These are phyloP conservation scores for Seira musarum DNA, from an alignment of 2,888 invertebrate species.

Conservation along the genomic window DNA sequence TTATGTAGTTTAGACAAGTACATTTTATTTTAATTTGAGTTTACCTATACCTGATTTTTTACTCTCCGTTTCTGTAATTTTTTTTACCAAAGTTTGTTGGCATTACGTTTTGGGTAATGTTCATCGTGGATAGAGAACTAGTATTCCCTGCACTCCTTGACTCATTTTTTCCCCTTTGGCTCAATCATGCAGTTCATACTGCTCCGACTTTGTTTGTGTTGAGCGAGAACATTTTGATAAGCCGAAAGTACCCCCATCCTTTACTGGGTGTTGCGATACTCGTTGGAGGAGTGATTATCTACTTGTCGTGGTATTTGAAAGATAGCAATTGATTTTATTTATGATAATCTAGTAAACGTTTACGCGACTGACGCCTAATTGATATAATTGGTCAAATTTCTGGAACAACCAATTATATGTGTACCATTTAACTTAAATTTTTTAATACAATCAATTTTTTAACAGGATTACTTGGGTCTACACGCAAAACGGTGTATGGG, in stretches of 20 bases:
- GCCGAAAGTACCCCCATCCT: slow-evolving; percentile 53
- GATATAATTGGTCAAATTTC: too few species aligned
- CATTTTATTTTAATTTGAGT: slow-evolving; percentile 45
- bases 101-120: slow-evolving; percentile 90
- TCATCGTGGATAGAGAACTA: slow-evolving; percentile 89
- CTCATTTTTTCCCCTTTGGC: slow-evolving; percentile 88
- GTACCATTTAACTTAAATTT: too few species aligned
- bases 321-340: neutral
- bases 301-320: slow-evolving; percentile 65
- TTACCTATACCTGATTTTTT: too few species aligned
- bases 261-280: slow-evolving; percentile 53
- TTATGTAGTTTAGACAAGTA: neutral
- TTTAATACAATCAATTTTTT: too few species aligned
- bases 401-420: too few species aligned
- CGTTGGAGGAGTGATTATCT: slow-evolving; percentile 55
- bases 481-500: slow-evolving; percentile 86
- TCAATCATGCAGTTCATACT: slow-evolving; percentile 95
- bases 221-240: slow-evolving; percentile 55
- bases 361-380: too few species aligned
- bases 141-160: slow-evolving; percentile 90
- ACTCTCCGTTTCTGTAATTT: slow-evolving; percentile 31
- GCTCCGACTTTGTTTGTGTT: slow-evolving; percentile 63
- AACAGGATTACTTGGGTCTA: slow-evolving; percentile 83
- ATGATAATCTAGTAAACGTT: too few species aligned
- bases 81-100: slow-evolving; percentile 80